phyloP scores from a whole-genome alignment of 2,797 vertebrate genomes.

The Muscicapa striata region DNA sequence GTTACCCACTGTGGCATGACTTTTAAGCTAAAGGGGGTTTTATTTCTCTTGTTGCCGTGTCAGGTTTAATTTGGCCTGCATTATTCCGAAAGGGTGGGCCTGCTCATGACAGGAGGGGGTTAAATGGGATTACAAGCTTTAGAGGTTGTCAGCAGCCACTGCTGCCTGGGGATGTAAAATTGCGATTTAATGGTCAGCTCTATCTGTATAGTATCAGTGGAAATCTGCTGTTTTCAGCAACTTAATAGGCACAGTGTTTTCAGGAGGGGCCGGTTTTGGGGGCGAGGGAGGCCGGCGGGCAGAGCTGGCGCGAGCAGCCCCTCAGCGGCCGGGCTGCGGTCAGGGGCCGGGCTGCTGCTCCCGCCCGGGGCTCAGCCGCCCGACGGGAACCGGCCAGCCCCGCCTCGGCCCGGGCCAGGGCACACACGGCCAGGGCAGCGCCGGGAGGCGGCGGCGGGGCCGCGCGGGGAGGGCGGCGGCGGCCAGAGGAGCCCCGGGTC shows the following conservation, averaged over 20 bases:
- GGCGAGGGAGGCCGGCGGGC: background rate
- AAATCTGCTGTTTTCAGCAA: conserved; percentile 80
- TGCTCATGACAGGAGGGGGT: conserved; percentile 84
- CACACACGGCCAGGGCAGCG: background rate
- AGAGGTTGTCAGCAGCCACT: conserved; percentile 80
- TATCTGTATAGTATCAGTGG: conserved; percentile 77
- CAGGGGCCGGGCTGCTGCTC: background rate
- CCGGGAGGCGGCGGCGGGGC: background rate
- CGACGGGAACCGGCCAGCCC: background rate
- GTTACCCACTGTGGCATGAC: conserved; percentile 83
- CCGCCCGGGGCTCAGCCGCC: background rate
- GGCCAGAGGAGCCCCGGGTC: background rate
- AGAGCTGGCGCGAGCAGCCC: background rate
- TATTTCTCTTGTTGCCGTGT: conserved; percentile 82
- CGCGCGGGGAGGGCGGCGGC: background rate
- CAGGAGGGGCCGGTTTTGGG: conserved; percentile 25
- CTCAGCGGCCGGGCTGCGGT: background rate
- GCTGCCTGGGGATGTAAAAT: conserved; percentile 83
- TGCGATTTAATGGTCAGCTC: conserved; percentile 88
- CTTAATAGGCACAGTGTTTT: conserved; percentile 73
- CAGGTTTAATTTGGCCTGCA: conserved; percentile 84
- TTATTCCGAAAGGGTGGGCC: conserved; percentile 78
- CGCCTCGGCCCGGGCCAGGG: background rate
- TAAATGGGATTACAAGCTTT: conserved; percentile 90
- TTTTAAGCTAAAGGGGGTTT: conserved; percentile 86